These are phyloP conservation scores for Proterorhinus semilunaris DNA, from an alignment of 2,113 vertebrate species.

Conservation along the genomic window DNA sequence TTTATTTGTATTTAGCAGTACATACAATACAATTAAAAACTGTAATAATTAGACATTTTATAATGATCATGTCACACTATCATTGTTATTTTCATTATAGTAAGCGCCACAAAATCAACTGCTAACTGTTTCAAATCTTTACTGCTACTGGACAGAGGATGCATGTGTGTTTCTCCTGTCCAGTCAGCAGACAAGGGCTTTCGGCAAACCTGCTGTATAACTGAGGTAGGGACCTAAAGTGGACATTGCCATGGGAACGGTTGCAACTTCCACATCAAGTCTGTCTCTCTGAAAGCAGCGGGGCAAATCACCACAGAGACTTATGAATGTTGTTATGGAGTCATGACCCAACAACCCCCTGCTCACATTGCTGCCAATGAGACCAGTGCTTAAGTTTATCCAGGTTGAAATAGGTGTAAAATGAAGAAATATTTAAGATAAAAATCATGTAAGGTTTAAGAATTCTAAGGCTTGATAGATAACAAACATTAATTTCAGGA, in stretches of 20 bases:
- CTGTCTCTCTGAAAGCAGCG: slow-evolving; percentile 13
- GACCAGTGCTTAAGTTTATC: neutral
- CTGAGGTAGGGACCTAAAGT: slow-evolving; percentile 31
- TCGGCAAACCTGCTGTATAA: neutral
- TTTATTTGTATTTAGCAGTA: no score
- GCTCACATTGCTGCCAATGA: slow-evolving; percentile 5
- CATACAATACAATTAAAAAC: no score
- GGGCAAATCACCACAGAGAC: slow-evolving; percentile 28
- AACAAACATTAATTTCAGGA: neutral
- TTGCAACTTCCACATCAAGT: slow-evolving; percentile 25
- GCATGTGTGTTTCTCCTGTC: slow-evolving; percentile 23
- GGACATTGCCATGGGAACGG: slow-evolving; percentile 58
- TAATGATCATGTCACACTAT: no score
- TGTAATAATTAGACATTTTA: no score
- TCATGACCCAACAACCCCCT: slow-evolving; percentile 31
- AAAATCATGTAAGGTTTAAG: no score
- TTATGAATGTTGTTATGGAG: slow-evolving; percentile 26
- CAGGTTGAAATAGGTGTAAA: neutral
- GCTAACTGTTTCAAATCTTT: no score
- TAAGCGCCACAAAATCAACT: no score
- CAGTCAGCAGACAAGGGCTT: slow-evolving; percentile 16
- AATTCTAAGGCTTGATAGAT: neutral
- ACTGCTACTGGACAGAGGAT: slow-evolving; percentile 6
- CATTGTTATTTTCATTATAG: no score
- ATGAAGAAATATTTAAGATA: no score